Evolutionary conservation across 2,888 invertebrate genomes (phyloP), one percentile per base, ranked within the genome.

Genomic region (Hyppa rectilinea): DNA sequence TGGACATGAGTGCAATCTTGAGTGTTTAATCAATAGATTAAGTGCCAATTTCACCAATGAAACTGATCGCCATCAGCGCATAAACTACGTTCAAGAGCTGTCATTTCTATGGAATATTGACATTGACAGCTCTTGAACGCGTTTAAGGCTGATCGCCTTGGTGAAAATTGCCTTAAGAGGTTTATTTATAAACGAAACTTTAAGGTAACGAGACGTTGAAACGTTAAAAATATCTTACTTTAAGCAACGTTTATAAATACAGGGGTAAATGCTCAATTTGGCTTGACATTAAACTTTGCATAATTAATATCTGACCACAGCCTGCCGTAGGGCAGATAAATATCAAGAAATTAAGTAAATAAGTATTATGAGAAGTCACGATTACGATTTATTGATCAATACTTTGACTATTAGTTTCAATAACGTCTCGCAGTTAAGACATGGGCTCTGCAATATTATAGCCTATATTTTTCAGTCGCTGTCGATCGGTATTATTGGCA

Each of bases 331-430:
- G 31, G 29, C 53, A 52, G 3, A 47, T 52, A 45, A 40, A 9
- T 63, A 31, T 59, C 38, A 55, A 14, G n/a, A 31, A 49, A 50
- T 23, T 56, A 38, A 31, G 26, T 29, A 23, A 80, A 38, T 74
- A 64, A 75, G 49, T 75, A 75, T 66, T 75, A 72, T 50, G 34
- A 50, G n/a, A 36, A 34, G 47, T 71, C 23, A 43, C 47, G 47
- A 75, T 29, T 40, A 34, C 29, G 14, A 49, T 29, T 55, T 49
- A 43, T 69, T 71, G 38, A 50, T 52, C 26, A 78, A 56, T 31
- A 38, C 23, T 55, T 43, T 14, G 36, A 53, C 17, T 29, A n/a
- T 34, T 31, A 14, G 2, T 50, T 45, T 38, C 26, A 7, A 10
- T n/a, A 47, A 49, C 12, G 23, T 29, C 14, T 40, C 2, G 12